Evolutionary conservation across 2,888 invertebrate genomes (phyloP), one percentile per base, ranked within the genome.

Genomic region (Ochropacha duplaris): DNA sequence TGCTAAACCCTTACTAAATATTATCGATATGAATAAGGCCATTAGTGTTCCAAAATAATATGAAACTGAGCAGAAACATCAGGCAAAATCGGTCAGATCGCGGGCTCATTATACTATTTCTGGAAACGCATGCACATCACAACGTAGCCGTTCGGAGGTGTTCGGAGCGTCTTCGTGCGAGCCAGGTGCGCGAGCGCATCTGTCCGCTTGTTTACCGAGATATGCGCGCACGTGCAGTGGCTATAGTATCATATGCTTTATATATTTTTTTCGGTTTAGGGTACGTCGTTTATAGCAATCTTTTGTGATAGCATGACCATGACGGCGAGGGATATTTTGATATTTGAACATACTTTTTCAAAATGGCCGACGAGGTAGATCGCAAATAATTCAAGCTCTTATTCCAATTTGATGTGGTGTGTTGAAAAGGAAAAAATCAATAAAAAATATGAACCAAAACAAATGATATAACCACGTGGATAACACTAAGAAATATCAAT

Each of bases 141-240:
- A n/a, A n/a, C n/a, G n/a, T n/a, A n/a, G n/a, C n/a, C n/a, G n/a
- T n/a, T n/a, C 55, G 55, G n/a, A 51, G 56, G 19, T 50, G 22
- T 50, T 49, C 56, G 67, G 55, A 58, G 65, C 65, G 64, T 73
- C 66, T 70, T 69, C 50, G 58, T 51, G 19, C 12, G 19, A 39
- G 66, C 82, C 86, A 86, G 86, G 85, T 85, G 86, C 82, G 75
- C 65, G 0, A 4, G 65, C 79, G 79, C 86, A 86, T 86, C 86
- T 86, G 86, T 75, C 57, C 59, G 51, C 59, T 63, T 74, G 76
- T 78, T 78, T 73, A 72, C 71, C 59, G 69, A 28, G 28, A 78
- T 74, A 76, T 66, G 57, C 64, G 57, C 64, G 56, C 65, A 63
- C 65, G 67, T 66, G 56, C 56, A 50, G 39, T 49, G 51, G 31